Percentiles rank a stretch among this genome's conserved stretches.
Conservation (phyloP, 2,113 vertebrate species). For the Gopherus flavomarginatus region DNA sequence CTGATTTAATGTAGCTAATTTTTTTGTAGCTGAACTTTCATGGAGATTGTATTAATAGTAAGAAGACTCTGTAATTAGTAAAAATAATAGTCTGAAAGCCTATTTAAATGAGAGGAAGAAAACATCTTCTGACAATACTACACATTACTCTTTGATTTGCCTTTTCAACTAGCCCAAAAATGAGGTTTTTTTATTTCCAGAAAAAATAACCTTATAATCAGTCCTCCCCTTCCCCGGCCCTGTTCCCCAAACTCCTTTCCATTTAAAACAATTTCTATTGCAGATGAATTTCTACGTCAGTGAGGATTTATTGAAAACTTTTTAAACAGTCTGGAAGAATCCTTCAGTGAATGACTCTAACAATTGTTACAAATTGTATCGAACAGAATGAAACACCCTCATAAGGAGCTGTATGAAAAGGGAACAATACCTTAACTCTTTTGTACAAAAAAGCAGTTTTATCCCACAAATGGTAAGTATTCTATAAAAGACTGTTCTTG, state of each 20-base stretch:
- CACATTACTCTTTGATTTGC: not conserved
- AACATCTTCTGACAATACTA: not conserved
- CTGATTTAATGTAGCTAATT: not conserved
- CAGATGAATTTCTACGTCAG: not conserved
- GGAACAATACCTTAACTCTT: not conserved
- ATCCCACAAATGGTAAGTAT: accelerated
- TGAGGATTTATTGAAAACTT: not conserved
- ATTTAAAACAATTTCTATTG: not conserved
- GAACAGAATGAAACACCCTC: not conserved
- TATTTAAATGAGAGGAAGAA: not conserved
- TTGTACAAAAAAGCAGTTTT: not conserved
- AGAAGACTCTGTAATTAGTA: not conserved
- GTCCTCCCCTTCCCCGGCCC: not conserved
- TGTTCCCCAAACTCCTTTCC: not conserved
- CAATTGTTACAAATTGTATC: not conserved
- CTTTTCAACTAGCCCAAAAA: not conserved
- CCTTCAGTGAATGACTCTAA: not conserved
- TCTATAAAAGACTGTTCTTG: not conserved
- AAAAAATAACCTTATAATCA: not conserved
- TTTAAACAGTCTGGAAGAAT: not conserved
- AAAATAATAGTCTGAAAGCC: not conserved
- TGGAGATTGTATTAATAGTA: constrained; percentile 9
- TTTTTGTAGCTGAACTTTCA: not conserved
- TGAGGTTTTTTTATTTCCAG: not conserved
- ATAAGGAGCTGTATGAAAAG: not conserved